Conservation (phyloP, 2,888 invertebrate species). For the Drosophila colorata region DNA sequence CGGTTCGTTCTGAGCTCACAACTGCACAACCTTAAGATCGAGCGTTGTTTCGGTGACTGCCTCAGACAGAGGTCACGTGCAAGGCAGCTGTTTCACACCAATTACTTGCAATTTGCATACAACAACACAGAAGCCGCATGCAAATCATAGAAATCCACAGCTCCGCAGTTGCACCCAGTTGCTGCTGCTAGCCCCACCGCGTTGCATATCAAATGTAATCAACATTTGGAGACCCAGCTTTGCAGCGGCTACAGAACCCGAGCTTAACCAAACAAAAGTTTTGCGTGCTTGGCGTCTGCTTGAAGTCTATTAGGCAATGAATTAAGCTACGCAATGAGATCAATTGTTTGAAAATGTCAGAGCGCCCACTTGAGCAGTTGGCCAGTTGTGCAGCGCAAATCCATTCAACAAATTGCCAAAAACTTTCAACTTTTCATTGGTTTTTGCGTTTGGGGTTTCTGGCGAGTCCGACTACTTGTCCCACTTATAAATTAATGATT, state of each 20-base stretch:
- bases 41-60: constrained; percentile 20
- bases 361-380: constrained; percentile 14
- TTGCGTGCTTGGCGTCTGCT: constrained; percentile 27
- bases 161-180: constrained; percentile 49
- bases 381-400: constrained; percentile 41
- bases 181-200: constrained; percentile 1
- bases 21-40: constrained; percentile 31
- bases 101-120: constrained; percentile 78
- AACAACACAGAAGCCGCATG: constrained; percentile 69
- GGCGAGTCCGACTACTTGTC: constrained; percentile 32
- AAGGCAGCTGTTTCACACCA: constrained; percentile 77
- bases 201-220: constrained; percentile 80
- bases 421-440: constrained; percentile 68
- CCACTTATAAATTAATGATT: constrained; percentile 77
- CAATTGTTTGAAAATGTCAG: constrained; percentile 74
- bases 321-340: constrained; percentile 78
- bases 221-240: constrained; percentile 56
- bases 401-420: constrained; percentile 73
- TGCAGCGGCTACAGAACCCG: constrained; percentile 14
- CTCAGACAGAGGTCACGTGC: constrained; percentile 65
- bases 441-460: constrained; percentile 42
- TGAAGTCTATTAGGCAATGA: constrained; percentile 76
- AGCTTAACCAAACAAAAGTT: constrained; percentile 33
- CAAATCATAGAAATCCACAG: constrained; percentile 69
- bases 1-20: constrained; percentile 36